phyloP scores from a whole-genome alignment of 2,888 invertebrate genomes.

The Eupithecia subumbrata region DNA sequence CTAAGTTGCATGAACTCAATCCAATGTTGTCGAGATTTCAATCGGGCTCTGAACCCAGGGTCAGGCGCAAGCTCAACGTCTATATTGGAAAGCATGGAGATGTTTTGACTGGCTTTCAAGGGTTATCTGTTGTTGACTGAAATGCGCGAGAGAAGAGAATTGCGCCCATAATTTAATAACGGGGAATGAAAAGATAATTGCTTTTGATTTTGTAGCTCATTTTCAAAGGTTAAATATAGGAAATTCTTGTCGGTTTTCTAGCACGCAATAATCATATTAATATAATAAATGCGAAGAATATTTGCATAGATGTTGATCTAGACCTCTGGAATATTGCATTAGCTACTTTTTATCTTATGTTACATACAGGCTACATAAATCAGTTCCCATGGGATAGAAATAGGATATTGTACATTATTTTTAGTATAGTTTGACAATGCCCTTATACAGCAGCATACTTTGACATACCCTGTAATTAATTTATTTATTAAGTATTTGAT shows the following conservation, averaged over 20 bases:
- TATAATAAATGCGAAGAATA: not conserved
- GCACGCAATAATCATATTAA: not conserved
- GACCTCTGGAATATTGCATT: not conserved
- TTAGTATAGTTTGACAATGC: no score
- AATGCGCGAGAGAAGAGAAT: conserved; percentile 5
- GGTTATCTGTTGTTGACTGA: conserved; percentile 16
- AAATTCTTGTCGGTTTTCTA: not conserved
- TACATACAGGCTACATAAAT: not conserved
- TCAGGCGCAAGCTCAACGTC: conserved; percentile 43
- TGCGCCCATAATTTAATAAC: conserved; percentile 12
- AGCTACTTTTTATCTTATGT: not conserved
- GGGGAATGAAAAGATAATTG: conserved; percentile 3
- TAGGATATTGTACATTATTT: no score
- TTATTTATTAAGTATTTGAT: no score
- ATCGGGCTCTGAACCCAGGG: conserved; percentile 48
- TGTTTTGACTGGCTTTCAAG: conserved; percentile 29
- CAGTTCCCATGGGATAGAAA: not conserved
- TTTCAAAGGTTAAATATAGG: not conserved
- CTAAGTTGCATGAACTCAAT: conserved; percentile 37
- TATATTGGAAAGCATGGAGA: conserved; percentile 44
- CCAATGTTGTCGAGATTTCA: conserved; percentile 46
- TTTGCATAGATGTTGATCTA: no score
- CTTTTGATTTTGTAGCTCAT: conserved; percentile 9
- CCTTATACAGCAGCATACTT: no score
- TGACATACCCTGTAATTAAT: no score